A percentile compares a stretch with the other conserved stretches of the same genome.
These are phyloP conservation scores for Engystomops pustulosus DNA, from an alignment of 2,113 vertebrate genomes.

Conservation along the genomic window DNA sequence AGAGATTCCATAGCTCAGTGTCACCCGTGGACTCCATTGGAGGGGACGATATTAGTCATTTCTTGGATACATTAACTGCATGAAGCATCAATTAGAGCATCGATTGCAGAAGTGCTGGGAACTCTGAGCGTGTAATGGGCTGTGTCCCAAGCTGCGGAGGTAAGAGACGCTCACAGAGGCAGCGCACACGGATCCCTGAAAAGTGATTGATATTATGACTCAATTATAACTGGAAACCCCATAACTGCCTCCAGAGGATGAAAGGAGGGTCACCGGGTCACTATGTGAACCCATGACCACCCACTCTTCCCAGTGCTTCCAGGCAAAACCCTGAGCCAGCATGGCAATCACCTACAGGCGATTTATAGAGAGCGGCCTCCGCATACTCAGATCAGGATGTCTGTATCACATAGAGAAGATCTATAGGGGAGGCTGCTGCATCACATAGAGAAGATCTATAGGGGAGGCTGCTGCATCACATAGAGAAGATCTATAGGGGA, in stretches of 20 bases:
- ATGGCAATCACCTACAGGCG: not conserved
- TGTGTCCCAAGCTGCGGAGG: slow-evolving; percentile 54
- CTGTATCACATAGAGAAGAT: slow-evolving; percentile 15
- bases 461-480: too few relatives aligned
- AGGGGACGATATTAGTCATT: slow-evolving; percentile 50
- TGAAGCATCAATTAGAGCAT: slow-evolving; percentile 58
- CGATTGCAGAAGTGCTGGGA: slow-evolving; percentile 57
- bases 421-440: too few relatives aligned
- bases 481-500: too few relatives aligned
- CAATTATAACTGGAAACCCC: slow-evolving; percentile 58
- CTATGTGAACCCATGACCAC: slow-evolving; percentile 47
- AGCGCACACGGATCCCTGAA: slow-evolving; percentile 2
- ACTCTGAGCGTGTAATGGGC: slow-evolving; percentile 54
- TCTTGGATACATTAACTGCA: slow-evolving; percentile 59
- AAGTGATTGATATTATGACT: slow-evolving; percentile 57
- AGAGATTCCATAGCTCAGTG: slow-evolving; percentile 32
- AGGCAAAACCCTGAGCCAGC: slow-evolving; percentile 45
- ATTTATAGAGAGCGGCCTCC: slow-evolving; percentile 31
- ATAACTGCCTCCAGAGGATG: slow-evolving; percentile 51
- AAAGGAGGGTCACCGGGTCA: slow-evolving; percentile 44
- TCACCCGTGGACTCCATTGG: slow-evolving; percentile 28
- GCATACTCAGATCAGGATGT: too few relatives aligned
- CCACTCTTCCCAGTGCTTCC: slow-evolving; percentile 14
- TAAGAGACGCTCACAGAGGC: slow-evolving; percentile 40
- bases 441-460: too few relatives aligned